These are phyloP conservation scores for Euphysa ruthae DNA, from an alignment of 30 jellyfish, hydroid and myxozoan species.

Conservation along the genomic window DNA sequence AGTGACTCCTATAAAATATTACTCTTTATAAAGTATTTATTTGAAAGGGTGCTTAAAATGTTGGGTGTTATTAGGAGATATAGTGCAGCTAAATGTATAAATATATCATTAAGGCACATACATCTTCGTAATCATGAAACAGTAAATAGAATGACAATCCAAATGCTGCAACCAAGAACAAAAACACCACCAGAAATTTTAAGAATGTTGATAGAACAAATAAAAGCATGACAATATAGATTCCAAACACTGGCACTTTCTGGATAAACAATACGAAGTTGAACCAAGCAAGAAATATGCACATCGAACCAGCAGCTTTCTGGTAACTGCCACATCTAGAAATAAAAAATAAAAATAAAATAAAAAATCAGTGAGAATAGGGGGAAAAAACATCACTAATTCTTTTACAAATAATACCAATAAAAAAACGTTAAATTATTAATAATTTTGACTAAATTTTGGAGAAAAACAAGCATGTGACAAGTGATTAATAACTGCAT, in stretches of 20 bases:
- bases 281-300: conserved; percentile 68
- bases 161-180: conserved; percentile 59
- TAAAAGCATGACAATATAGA: conserved; percentile 74
- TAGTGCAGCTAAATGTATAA: too few species aligned
- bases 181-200: conserved; percentile 63
- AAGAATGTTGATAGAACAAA: conserved; percentile 57
- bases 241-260: conserved; percentile 74
- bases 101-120: too few species aligned
- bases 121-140: conserved; percentile 14
- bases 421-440: too few species aligned
- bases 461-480: too few species aligned
- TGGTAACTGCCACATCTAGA: conserved; percentile 63
- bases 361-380: not conserved
- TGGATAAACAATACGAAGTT: conserved; percentile 55
- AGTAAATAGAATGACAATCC: conserved; percentile 62
- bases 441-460: too few species aligned
- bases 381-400: too few species aligned
- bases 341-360: not conserved
- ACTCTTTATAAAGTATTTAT: too few species aligned
- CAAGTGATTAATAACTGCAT: too few species aligned
- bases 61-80: too few species aligned
- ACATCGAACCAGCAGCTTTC: conserved; percentile 64
- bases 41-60: too few species aligned
- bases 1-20: too few species aligned
- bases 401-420: too few species aligned